Evolutionary conservation across 2,888 invertebrate genomes (phyloP), one percentile per base, ranked within the genome.

Genomic region (Ophonus ardosiacus): DNA sequence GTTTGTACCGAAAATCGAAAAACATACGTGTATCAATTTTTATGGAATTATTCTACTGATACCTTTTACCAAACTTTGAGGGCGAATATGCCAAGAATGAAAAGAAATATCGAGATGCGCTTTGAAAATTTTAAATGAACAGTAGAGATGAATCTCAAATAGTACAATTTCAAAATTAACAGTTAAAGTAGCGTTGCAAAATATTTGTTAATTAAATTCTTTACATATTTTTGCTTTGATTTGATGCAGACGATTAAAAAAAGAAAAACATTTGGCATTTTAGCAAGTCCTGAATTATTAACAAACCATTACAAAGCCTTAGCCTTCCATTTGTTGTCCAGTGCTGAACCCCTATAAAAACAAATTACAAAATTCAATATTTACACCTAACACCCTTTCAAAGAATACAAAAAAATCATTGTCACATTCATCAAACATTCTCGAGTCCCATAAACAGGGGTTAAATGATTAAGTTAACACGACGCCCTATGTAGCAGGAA

Each of bases 391-490:
- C 40, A 18, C 40, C 71, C 71, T 43, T 71, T 10, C 15, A 74
- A 74, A 74, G 71, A 43, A 43, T 51, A 74, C 40, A 74, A 74
- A 74, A 68, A 74, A 74, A 74, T 74, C 40, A 43, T 74, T 18
- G 17, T 13, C 18, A 74, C 71, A 74, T 74, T 74, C 15, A 74
- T 74, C 56, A 78, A 78, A 78, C 78, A 57, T 57, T 78, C 59
- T 56, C n/a, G n/a, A 78, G 24, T 31, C 65, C 43, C 21, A 81
- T 65, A 81, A 80, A 81, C 81, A 81, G 63, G 81, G 81, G 81
- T 81, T 81, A 81, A 81, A 81, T 81, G 81, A 81, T 81, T 38
- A 81, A 63, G 63, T 81, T 81, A 81, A 40, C 65, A 43, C 63
- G 15, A 51, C 40, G 80, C 61, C 40, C 65, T 18, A 10, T 56